Evolutionary conservation across 2,888 invertebrate genomes (phyloP).

Genomic region (Tiphia femorata): DNA sequence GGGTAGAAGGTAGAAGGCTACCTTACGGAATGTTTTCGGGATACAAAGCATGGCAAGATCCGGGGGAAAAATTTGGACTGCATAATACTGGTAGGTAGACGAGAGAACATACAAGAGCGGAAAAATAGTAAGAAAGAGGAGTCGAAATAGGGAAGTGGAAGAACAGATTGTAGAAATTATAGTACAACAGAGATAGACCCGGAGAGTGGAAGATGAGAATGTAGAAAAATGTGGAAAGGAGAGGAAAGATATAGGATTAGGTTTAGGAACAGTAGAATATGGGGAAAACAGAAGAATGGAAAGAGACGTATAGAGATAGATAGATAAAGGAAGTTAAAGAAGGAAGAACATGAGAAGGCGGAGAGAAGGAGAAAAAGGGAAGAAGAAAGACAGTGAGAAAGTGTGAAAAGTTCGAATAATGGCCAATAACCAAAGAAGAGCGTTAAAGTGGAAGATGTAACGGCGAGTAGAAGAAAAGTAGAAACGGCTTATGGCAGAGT

Average conservation of each 20-base stretch:
- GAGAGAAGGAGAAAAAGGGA: conserved; percentile 6
- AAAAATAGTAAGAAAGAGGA: background rate
- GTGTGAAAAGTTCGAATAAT: too few relatives aligned
- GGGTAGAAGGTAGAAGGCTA: background rate
- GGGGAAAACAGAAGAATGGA: conserved; percentile 11
- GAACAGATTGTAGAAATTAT: conserved; percentile 4
- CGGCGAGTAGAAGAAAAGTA: too few relatives aligned
- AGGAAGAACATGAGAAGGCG: background rate
- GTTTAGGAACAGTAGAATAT: conserved; percentile 5
- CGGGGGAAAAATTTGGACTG: conserved; percentile 43
- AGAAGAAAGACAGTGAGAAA: too few relatives aligned
- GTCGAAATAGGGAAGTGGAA: background rate
- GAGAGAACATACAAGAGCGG: conserved; percentile 15
- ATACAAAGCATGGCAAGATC: conserved; percentile 39
- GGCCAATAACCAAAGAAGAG: too few relatives aligned
- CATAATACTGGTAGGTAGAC: conserved; percentile 52
- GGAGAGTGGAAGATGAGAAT: conserved; percentile 8
- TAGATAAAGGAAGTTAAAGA: conserved; percentile 3
- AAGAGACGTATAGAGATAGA: background rate
- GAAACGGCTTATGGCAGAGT: too few relatives aligned
- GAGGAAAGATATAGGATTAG: conserved; percentile 5
- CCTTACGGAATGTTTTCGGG: conserved; percentile 8
- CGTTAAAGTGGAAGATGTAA: too few relatives aligned
- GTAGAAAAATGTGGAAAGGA: background rate
- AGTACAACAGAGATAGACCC: background rate